Base-by-base conservation (phyloP, 2,888 invertebrate genomes). In the Holacanthella duospinosa region DNA sequence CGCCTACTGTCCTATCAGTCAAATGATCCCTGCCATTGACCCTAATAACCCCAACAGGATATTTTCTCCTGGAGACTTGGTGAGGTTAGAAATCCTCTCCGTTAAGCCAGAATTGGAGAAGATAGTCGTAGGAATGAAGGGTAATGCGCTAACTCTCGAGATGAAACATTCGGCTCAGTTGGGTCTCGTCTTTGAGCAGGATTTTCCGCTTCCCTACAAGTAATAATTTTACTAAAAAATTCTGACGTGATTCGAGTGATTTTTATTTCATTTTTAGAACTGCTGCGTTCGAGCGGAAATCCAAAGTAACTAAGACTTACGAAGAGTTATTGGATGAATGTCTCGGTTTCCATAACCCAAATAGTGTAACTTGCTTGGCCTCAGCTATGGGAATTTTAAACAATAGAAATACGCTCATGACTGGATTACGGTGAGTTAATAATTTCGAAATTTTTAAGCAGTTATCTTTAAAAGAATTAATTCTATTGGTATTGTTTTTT, bases 31-130 rank as follows among this genome's bases (percentile, higher is more conserved):
- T n/a, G 54, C 62, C 2, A 55, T 63, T 9, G 55, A 60, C 43
- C 60, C 69, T 2, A 65, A 62, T 29, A 67, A 69, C 59, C 61
- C 67, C 0, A 68, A 60, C 55, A 62, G 88, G 77, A 83, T 83
- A 79, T 89, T 87, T 82, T 84, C 86, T 79, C 83, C 84, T 79
- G 87, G 87, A 81, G 90, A 91, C 80, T 85, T 86, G 74, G 86
- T 92, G 64, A 88, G 90, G 82, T 90, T 90, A 78, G 90, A 90
- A 82, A 87, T 91, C 60, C 82, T 90, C 75, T 89, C 89, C 82
- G 86, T 89, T 68, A 64, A 64, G n/a, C 86, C 88, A 56, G 89
- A 90, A 77, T 86, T 87, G 61, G 89, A 90, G 80, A 90, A 90
- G 81, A 85, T 92, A 81, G 86, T 87, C 74, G 85, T 88, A 77